Percentiles rank a stretch among this genome's conserved stretches.
phyloP scores from a whole-genome alignment of 2,888 invertebrate genomes.

The Apamea crenata region DNA sequence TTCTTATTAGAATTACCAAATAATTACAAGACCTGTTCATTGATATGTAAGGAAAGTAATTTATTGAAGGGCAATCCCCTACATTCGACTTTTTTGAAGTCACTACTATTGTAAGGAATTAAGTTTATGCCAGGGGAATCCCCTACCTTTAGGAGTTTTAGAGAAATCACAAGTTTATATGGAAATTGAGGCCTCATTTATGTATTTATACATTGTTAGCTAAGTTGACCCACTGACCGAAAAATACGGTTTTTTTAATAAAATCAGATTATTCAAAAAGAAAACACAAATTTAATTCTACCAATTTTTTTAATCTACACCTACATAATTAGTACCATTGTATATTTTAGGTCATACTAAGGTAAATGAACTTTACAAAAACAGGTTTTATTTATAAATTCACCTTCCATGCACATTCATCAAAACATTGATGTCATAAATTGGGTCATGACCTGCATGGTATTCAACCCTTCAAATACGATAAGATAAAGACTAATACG shows the following conservation, averaged over 20 bases:
- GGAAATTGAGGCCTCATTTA: not conserved
- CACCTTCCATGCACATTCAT: not conserved
- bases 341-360: not conserved
- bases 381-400: conserved; percentile 5
- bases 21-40: not conserved
- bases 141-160: not conserved
- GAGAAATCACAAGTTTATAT: not conserved
- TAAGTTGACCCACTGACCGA: not conserved
- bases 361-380: conserved; percentile 1
- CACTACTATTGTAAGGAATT: not conserved
- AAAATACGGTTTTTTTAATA: not conserved
- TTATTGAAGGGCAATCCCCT: not conserved
- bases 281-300: not conserved
- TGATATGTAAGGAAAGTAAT: not conserved
- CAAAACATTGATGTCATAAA: conserved; percentile 12
- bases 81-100: not conserved
- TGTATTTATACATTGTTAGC: not conserved
- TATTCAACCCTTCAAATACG: not conserved
- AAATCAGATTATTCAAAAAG: not conserved
- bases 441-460: conserved; percentile 41
- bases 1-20: not conserved
- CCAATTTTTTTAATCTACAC: not conserved
- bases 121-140: not conserved
- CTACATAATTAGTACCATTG: not conserved
- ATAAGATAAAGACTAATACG: conserved; percentile 12